Base-by-base conservation (phyloP, 92 coral and sea anemone species). In the Zoanthus sociatus region DNA sequence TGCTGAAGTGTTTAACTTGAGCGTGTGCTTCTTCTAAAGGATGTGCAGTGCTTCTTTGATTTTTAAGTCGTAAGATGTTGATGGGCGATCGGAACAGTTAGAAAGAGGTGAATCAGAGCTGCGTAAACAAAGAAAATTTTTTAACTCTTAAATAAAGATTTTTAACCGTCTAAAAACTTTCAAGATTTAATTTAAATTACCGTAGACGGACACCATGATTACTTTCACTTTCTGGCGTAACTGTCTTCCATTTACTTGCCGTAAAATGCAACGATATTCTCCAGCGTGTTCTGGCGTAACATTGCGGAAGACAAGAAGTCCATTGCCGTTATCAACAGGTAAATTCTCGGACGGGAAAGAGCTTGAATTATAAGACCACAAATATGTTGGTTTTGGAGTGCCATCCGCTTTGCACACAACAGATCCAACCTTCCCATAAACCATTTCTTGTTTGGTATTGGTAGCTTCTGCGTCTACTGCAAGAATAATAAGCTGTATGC, bases 241-340 rank as follows among this genome's bases (percentile, higher is more conserved):
- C 1, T 1, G 0, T 8, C 63, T 20, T 26, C 18, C 82, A 21
- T 47, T 11, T 32, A 17, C 21, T 77, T 77, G 82, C 30, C 45
- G 21, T 21, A 77, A 16, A 5, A 30, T 17, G 31, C 82, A 77
- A 14, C 4, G 26, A 77, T 77, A 77, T 53, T 2, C 30, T 10
- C 82, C 82, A 50, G 82, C 64, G 32, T 48, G 66, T 18, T 50
- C 46, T 77, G 82, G 9, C 5, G 61, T 77, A n/a, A 77, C 82
- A 30, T 53, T 53, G 45, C 17, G 11, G 16, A 77, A 21, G n/a
- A 0, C 4, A 2, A 77, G 63, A 53, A 2, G 11, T 0, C 82
- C 82, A 53, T 51, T 77, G 11, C 82, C 82, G 2, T 7, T 1
- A 30, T 54, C 48, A 10, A 3, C 0, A 50, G 67, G 67, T 6